Conservation (phyloP, 2,113 vertebrate genomes). For the Hymenochirus boettgeri region DNA sequence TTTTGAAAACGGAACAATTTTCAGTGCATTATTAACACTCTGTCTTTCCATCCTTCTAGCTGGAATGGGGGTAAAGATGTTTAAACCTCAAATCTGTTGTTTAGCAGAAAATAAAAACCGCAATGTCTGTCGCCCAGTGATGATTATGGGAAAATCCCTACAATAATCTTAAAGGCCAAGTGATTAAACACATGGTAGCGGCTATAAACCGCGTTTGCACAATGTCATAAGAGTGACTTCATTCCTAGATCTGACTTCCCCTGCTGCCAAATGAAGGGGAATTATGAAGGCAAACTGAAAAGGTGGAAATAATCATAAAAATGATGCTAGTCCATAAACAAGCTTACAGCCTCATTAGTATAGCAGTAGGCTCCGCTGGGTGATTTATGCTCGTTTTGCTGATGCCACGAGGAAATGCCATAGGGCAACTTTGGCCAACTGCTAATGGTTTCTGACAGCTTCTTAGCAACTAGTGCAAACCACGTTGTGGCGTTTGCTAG, state of each 20-base stretch:
- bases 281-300: constrained; percentile 67
- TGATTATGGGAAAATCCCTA: constrained; percentile 38
- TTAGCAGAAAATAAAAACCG: too few relatives aligned
- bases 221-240: constrained; percentile 60
- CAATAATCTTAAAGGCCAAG: constrained; percentile 62
- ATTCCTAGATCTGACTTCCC: constrained; percentile 67
- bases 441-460: constrained; percentile 95
- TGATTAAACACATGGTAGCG: constrained; percentile 60
- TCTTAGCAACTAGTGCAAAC: constrained; percentile 90
- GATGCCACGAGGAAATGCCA: constrained; percentile 91
- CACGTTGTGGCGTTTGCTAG: constrained; percentile 70
- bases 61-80: too few relatives aligned
- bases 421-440: constrained; percentile 84
- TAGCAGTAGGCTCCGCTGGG: constrained; percentile 82
- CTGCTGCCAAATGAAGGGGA: constrained; percentile 66
- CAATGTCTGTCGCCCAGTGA: too few relatives aligned
- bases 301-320: constrained; percentile 93
- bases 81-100: too few relatives aligned
- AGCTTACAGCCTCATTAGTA: constrained; percentile 95
- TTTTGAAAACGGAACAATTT: constrained; percentile 38
- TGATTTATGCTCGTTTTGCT: constrained; percentile 84
- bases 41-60: too few relatives aligned
- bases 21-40: background rate
- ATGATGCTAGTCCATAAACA: constrained; percentile 88
- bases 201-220: constrained; percentile 63